Conservation (phyloP, 2,797 vertebrate species). For the Sebastes trivittatus region DNA sequence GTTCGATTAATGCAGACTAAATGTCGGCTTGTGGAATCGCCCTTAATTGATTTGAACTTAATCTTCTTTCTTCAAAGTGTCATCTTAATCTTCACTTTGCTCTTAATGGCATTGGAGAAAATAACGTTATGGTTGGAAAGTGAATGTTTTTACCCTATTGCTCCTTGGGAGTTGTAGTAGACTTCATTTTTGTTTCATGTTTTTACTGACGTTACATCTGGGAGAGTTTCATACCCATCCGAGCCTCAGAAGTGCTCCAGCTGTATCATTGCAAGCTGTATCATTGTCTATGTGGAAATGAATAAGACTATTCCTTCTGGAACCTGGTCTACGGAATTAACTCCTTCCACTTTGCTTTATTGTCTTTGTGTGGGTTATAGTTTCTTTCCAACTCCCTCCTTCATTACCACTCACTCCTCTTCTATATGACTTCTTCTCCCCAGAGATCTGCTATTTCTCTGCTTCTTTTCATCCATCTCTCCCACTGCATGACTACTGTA, state of each 20-base stretch:
- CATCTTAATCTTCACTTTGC: background rate
- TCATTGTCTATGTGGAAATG: background rate
- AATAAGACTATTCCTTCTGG: background rate
- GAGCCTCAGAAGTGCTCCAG: background rate
- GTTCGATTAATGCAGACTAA: too few species aligned
- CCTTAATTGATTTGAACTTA: background rate
- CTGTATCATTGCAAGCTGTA: background rate
- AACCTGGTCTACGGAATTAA: background rate
- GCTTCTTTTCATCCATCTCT: background rate
- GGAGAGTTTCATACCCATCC: background rate
- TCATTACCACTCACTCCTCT: conserved; percentile 13
- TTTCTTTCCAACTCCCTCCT: background rate
- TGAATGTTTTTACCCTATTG: background rate
- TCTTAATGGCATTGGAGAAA: background rate
- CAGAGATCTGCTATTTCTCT: conserved; percentile 11
- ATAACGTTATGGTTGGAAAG: background rate
- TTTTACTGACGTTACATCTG: background rate
- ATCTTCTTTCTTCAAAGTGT: background rate
- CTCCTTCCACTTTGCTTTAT: background rate
- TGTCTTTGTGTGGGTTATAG: background rate
- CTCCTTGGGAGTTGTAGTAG: background rate
- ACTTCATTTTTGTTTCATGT: background rate
- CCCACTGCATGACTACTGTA: background rate
- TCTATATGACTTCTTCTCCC: background rate
- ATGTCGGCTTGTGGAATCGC: too few species aligned